Percentiles rank a stretch among this genome's conserved stretches.
phyloP scores from a whole-genome alignment of 2,888 invertebrate species.

The Carterocephalus palaemon region DNA sequence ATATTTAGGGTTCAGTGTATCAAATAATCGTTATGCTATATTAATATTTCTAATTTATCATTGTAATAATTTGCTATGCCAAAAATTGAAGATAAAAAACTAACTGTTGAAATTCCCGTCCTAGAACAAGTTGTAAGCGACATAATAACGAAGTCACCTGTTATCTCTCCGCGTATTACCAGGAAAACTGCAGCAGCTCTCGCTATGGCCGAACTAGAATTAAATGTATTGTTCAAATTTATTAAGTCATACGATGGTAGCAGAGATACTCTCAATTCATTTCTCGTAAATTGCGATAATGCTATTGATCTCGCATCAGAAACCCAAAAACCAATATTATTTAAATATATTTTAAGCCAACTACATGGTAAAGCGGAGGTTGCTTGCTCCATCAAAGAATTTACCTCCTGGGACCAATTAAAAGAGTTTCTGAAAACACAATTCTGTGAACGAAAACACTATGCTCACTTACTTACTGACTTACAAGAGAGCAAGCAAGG shows the following conservation, averaged over 20 bases:
- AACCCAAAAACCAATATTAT: neutral
- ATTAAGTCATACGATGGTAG: constrained; percentile 2
- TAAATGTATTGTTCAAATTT: neutral
- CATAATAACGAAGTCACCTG: too few species aligned
- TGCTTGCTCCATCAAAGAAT: constrained; percentile 8
- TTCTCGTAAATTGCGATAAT: constrained; percentile 9
- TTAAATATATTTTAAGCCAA: constrained; percentile 8
- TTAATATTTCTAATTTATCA: too few species aligned
- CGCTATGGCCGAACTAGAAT: neutral
- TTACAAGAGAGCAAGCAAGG: constrained; percentile 18
- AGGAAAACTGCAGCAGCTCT: too few species aligned
- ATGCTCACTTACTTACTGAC: constrained; percentile 17
- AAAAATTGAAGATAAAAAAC: too few species aligned
- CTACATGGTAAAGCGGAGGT: constrained; percentile 4
- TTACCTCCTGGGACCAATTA: neutral
- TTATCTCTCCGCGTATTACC: too few species aligned
- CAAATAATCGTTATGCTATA: too few species aligned
- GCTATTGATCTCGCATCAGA: constrained; percentile 2
- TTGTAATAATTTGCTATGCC: too few species aligned
- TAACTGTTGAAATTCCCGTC: too few species aligned
- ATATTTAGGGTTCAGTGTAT: too few species aligned
- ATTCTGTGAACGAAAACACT: constrained; percentile 17
- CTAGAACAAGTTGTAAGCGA: too few species aligned
- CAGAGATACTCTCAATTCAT: constrained; percentile 7
- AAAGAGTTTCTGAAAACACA: constrained; percentile 10